Base-by-base conservation (phyloP, 2,888 invertebrate species). In the Drosophila leonis region DNA sequence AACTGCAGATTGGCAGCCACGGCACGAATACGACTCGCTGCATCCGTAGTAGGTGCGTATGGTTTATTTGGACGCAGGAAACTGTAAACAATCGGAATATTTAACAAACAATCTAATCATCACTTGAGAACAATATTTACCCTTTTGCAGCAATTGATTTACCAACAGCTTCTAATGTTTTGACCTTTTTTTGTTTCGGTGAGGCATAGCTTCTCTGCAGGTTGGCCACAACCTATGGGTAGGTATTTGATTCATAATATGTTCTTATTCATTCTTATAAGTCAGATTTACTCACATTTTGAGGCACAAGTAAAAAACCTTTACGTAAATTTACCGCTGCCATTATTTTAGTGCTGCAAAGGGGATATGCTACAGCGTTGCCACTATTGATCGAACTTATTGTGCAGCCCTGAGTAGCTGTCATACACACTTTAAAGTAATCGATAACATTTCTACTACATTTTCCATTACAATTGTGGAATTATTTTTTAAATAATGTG, bases 51-150 rank as follows among this genome's bases (percentile, higher is more conserved):
- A 15, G 98, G 97, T 0, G 93, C 91, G 92, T 98, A 98, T 4
- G 96, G 93, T 86, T 96, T 96, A 69, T 95, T 94, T 0, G 96
- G 94, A 5, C 98, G 95, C 41, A 97, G 93, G 91, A 97, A 98
- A 60, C 97, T 97, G 90, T 35, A 94, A 93, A 12, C 13, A 54
- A n/a, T 35, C 0, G 29, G 1, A 20, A 44, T 15, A 60, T 24
- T 39, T 44, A 44, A 33, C 1, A n/a, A n/a, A n/a, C n/a, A n/a
- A 33, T 7, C 7, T 39, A 13, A 8, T 1, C n/a, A n/a, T 12
- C 24, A 35, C 15, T 13, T 8, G 10, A 2, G 20, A 0, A 5
- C 9, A 51, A 41, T 37, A 61, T 46, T 75, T 79, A 96, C 96
- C 96, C 96, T 94, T 95, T 95, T 35, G 95, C 94, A 76, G 95